A percentile compares a stretch with the other conserved stretches of the same genome.
Conservation (phyloP, 2,113 vertebrate genomes). For the Microcebus murinus region DNA sequence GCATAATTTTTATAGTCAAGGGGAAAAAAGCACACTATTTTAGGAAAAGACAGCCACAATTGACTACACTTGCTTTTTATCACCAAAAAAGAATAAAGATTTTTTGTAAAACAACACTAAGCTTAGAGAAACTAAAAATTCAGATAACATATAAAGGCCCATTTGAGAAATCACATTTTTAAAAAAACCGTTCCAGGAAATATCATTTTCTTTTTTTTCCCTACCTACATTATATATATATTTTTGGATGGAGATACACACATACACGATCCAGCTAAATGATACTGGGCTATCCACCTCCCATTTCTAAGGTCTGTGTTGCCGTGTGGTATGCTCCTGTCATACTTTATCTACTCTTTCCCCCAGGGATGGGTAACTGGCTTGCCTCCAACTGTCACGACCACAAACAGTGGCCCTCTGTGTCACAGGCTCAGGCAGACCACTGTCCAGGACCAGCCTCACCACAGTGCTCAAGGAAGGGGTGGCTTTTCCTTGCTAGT, state of each 20-base stretch:
- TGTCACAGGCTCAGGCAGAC: not conserved
- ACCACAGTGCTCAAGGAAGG: not conserved
- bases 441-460: not conserved
- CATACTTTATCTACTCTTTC: accelerated
- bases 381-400: not conserved
- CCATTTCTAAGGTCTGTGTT: not conserved
- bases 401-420: not conserved
- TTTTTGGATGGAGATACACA: not conserved
- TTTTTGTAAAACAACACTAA: not conserved
- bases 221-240: not conserved
- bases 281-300: not conserved
- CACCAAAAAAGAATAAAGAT: not conserved
- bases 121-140: slow-evolving; percentile 1
- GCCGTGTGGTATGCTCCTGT: not conserved
- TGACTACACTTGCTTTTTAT: slow-evolving; percentile 4
- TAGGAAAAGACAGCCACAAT: not conserved
- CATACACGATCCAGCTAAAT: not conserved
- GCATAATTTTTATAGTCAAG: slow-evolving; percentile 53
- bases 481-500: accelerated
- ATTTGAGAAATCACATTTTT: not conserved
- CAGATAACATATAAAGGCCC: not conserved
- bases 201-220: not conserved
- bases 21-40: not conserved
- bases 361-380: not conserved
- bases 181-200: not conserved